phyloP scores from a whole-genome alignment of 2,888 invertebrate species.

The Hyposoter didymator region DNA sequence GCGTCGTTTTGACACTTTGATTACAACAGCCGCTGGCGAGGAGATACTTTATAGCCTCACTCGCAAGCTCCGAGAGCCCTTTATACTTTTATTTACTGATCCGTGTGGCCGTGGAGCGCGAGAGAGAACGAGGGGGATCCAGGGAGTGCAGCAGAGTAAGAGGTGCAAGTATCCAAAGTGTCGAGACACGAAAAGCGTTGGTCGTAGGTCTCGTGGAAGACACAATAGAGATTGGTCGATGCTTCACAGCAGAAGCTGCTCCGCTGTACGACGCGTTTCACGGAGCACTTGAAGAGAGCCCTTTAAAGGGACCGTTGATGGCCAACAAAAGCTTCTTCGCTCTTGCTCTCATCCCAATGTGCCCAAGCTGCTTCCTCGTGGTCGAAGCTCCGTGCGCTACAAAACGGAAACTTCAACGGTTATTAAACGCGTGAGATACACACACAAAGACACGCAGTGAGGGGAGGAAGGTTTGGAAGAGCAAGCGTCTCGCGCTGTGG shows the following conservation, averaged over 20 bases:
- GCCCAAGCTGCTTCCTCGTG: constrained; percentile 20
- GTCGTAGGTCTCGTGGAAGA: constrained; percentile 45
- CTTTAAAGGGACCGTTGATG: constrained; percentile 49
- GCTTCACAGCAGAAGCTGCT: constrained; percentile 36
- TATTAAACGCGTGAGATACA: constrained; percentile 69
- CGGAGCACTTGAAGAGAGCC: constrained; percentile 34
- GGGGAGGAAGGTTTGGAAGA: constrained; percentile 22
- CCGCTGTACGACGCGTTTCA: constrained; percentile 36
- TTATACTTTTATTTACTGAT: constrained; percentile 15
- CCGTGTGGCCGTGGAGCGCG: not conserved
- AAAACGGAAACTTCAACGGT: constrained; percentile 72
- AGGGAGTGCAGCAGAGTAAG: too few species aligned
- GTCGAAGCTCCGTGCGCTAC: constrained; percentile 41
- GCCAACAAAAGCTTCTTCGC: constrained; percentile 68
- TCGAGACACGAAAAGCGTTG: constrained; percentile 29
- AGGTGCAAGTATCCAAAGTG: constrained; percentile 13
- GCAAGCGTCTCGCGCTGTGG: constrained; percentile 47
- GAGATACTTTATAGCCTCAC: constrained; percentile 8
- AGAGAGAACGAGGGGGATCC: not conserved
- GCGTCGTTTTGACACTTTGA: constrained; percentile 16
- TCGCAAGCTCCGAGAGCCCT: constrained; percentile 4
- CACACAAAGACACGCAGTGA: not conserved
- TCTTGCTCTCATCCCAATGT: not conserved
- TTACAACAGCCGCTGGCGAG: not conserved
- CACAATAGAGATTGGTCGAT: constrained; percentile 45